Conservation (phyloP, 2,797 vertebrate species). For the Parauchenoglanis ngamensis region DNA sequence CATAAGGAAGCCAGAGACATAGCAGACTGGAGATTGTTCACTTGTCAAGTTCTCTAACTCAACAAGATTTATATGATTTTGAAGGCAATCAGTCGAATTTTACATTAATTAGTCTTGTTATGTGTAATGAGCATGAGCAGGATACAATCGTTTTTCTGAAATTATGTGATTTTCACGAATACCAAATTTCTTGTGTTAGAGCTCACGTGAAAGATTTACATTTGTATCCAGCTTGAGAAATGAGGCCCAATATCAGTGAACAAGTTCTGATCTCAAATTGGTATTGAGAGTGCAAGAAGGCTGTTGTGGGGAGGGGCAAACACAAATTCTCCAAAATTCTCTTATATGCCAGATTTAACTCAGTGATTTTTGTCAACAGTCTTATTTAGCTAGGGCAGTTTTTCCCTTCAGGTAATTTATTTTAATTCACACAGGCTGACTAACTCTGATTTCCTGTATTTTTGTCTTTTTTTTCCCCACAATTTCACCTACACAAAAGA, state of each 20-base stretch:
- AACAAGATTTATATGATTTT: background rate
- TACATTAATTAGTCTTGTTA: background rate
- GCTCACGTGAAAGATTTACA: background rate
- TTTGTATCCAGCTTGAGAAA: background rate
- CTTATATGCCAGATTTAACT: background rate
- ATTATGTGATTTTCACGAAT: background rate
- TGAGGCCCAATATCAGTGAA: background rate
- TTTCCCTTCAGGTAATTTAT: background rate
- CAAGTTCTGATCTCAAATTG: background rate
- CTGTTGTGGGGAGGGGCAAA: background rate
- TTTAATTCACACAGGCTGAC: background rate
- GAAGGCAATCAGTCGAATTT: background rate
- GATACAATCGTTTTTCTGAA: background rate
- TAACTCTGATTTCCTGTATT: conserved; percentile 4
- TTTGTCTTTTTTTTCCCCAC: background rate
- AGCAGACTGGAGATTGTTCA: too few relatives aligned
- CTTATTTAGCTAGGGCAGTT: background rate
- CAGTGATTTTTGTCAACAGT: background rate
- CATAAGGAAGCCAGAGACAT: too few relatives aligned
- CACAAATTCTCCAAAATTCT: background rate
- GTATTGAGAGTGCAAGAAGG: background rate
- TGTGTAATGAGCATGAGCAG: background rate
- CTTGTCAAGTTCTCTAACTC: background rate
- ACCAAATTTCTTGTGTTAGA: background rate
- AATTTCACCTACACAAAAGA: background rate